phyloP scores from a whole-genome alignment of 1,140 invertebrate genomes.

The Arctopsyche grandis region DNA sequence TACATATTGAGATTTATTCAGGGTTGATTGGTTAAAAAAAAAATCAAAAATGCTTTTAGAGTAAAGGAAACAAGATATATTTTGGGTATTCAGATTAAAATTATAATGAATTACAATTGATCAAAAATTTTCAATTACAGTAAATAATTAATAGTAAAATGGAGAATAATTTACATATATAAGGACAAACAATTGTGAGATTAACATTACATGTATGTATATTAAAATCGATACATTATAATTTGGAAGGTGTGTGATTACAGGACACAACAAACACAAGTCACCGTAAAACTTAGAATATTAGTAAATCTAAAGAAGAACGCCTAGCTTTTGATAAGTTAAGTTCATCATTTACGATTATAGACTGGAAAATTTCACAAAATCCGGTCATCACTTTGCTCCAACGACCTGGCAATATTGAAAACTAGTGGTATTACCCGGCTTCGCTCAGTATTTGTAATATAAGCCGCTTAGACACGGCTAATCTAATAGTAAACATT shows the following conservation, averaged over 20 bases:
- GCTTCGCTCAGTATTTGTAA: too few species aligned
- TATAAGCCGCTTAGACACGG: too few species aligned
- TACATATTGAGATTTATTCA: too few species aligned
- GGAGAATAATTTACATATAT: constrained; percentile 34
- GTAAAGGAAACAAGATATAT: constrained; percentile 51
- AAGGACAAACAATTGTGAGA: constrained; percentile 25
- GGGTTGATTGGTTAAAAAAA: background rate
- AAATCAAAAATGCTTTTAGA: constrained; percentile 23
- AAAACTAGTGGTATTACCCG: too few species aligned
- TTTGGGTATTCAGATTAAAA: constrained; percentile 46
- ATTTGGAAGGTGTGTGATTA: constrained; percentile 22
- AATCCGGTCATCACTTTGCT: too few species aligned
- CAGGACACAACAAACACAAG: constrained; percentile 14
- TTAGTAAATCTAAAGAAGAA: too few species aligned
- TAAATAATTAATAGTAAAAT: constrained; percentile 35
- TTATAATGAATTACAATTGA: constrained; percentile 34
- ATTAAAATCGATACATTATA: constrained; percentile 34
- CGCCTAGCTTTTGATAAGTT: too few species aligned
- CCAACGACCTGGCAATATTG: too few species aligned
- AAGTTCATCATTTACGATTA: too few species aligned
- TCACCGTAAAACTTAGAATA: too few species aligned
- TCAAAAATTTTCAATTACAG: constrained; percentile 35
- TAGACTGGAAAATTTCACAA: too few species aligned
- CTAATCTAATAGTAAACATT: too few species aligned
- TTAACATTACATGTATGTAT: constrained; percentile 44